A percentile compares a stretch with the other conserved stretches of the same genome.
These are phyloP conservation scores for Muricea muricata DNA, from an alignment of 92 coral and sea anemone genomes.

Conservation along the genomic window DNA sequence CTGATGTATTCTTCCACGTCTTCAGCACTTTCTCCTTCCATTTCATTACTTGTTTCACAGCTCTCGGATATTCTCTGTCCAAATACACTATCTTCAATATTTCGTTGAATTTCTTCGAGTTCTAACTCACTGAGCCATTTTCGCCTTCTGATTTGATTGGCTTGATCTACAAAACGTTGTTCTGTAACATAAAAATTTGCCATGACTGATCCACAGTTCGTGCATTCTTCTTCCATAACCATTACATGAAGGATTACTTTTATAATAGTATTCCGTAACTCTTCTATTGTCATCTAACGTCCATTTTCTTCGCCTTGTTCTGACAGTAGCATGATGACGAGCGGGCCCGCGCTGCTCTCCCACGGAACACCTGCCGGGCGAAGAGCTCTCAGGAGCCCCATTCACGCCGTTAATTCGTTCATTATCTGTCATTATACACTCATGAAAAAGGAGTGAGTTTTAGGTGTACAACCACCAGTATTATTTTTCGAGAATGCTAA, in stretches of 20 bases:
- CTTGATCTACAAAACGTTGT: constrained; percentile 10
- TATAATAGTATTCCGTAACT: constrained; percentile 39
- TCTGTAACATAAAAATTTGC: constrained; percentile 1
- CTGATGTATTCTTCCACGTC: neutral
- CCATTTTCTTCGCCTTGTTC: constrained; percentile 28
- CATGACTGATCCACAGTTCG: neutral
- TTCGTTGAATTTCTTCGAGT: neutral
- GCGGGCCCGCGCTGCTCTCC: constrained; percentile 30
- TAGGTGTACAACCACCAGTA: no score
- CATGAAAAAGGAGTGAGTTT: no score
- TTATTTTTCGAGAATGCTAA: no score
- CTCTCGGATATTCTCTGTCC: no score
- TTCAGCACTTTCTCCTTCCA: neutral
- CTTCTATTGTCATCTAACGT: constrained; percentile 35
- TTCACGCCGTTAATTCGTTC: constrained; percentile 23
- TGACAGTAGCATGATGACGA: constrained; percentile 21
- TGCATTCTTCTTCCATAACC: neutral
- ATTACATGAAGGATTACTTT: neutral
- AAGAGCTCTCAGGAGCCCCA: neutral
- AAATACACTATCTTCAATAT: neutral
- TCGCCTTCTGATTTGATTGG: constrained; percentile 1
- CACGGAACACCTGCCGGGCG: neutral
- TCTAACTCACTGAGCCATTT: neutral
- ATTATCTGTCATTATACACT: no score
- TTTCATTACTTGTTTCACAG: no score